phyloP scores from a whole-genome alignment of 2,888 invertebrate genomes.

The Drosophila cracens region DNA sequence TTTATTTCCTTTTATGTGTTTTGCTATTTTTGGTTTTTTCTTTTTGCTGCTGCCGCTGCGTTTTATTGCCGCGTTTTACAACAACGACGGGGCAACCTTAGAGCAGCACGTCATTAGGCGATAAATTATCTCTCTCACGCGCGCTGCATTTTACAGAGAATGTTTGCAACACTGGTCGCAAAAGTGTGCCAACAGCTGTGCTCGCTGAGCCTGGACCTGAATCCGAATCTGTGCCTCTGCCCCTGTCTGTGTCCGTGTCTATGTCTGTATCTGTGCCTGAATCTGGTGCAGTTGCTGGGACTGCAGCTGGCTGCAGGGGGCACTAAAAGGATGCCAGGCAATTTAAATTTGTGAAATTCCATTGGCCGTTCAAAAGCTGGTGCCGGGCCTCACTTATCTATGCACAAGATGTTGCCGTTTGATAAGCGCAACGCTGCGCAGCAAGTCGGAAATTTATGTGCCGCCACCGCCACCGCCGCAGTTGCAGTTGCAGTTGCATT shows the following conservation, averaged over 20 bases:
- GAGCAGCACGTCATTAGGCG: constrained; percentile 79
- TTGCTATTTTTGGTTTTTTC: neutral
- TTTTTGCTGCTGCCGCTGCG: constrained; percentile 26
- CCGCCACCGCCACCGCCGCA: constrained; percentile 33
- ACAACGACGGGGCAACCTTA: constrained; percentile 69
- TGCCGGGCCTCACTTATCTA: constrained; percentile 67
- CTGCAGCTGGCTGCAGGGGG: constrained; percentile 30
- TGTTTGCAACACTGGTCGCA: constrained; percentile 55
- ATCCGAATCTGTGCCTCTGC: constrained; percentile 24
- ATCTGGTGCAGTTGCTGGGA: constrained; percentile 38
- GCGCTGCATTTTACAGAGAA: constrained; percentile 74
- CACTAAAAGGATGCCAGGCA: constrained; percentile 78
- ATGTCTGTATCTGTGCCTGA: constrained; percentile 30
- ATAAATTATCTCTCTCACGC: constrained; percentile 72
- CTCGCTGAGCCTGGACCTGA: constrained; percentile 36
- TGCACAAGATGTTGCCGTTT: constrained; percentile 80
- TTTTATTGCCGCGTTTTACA: constrained; percentile 73
- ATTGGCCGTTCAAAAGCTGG: constrained; percentile 54
- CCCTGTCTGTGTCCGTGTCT: constrained; percentile 19
- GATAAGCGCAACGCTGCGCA: constrained; percentile 73
- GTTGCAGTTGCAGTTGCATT: constrained; percentile 59
- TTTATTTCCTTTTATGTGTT: constrained; percentile 8
- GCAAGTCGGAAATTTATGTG: constrained; percentile 74
- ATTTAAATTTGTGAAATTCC: constrained; percentile 81
- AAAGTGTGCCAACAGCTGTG: constrained; percentile 75